phyloP scores from a whole-genome alignment of 2,797 vertebrate species.

The Macrochelys suwanniensis region DNA sequence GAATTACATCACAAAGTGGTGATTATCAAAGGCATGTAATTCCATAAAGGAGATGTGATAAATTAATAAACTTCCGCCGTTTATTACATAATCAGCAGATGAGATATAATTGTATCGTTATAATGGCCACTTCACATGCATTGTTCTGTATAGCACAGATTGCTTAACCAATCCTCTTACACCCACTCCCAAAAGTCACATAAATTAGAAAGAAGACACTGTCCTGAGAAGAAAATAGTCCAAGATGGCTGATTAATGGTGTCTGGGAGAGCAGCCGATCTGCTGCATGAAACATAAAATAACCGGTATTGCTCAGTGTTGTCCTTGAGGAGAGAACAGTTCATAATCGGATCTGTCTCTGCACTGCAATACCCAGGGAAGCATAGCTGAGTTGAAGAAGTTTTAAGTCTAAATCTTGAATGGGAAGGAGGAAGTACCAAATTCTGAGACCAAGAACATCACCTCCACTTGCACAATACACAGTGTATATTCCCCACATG shows the following conservation, averaged over 20 bases:
- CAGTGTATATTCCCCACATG: not conserved
- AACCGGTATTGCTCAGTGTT: not conserved
- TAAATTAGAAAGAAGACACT: not conserved
- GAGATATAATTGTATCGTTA: slow-evolving; percentile 6
- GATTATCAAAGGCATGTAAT: slow-evolving; percentile 39
- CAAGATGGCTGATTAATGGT: not conserved
- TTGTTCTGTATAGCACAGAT: not conserved
- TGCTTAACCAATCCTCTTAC: not conserved
- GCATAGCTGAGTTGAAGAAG: not conserved
- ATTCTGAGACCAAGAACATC: not conserved
- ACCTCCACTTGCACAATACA: not conserved
- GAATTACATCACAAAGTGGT: slow-evolving; percentile 34
- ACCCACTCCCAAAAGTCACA: not conserved
- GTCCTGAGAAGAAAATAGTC: not conserved
- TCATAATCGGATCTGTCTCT: rapidly evolving
- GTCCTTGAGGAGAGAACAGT: not conserved
- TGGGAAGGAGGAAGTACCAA: too few relatives aligned
- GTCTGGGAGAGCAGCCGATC: not conserved
- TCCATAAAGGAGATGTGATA: slow-evolving; percentile 37
- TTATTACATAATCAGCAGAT: slow-evolving; percentile 1
- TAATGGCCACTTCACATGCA: not conserved
- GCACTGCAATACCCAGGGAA: not conserved
- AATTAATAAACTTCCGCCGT: slow-evolving; percentile 39
- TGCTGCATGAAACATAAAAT: not conserved
- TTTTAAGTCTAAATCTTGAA: not conserved